A percentile compares a stretch with the other conserved stretches of the same genome.
phyloP scores from a whole-genome alignment of 1,140 invertebrate genomes.

The Sipha flava region DNA sequence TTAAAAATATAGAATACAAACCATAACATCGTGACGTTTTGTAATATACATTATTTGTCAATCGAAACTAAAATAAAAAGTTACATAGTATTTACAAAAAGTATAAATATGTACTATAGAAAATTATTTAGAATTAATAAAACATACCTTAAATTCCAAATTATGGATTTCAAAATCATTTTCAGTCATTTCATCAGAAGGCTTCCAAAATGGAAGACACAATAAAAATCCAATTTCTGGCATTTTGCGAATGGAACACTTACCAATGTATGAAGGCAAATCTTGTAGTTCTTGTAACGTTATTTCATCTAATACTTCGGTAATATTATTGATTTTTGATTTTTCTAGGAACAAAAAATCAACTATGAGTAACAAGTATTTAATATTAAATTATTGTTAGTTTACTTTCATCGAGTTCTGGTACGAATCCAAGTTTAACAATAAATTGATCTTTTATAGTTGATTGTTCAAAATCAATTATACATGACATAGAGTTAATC shows the following conservation, averaged over 20 bases:
- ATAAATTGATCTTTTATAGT: not conserved
- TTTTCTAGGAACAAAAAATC: conserved; percentile 31
- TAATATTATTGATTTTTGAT: conserved; percentile 20
- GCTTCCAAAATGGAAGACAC: conserved; percentile 55
- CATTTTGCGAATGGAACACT: conserved; percentile 67
- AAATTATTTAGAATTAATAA: not conserved
- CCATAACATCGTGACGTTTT: conserved; percentile 20
- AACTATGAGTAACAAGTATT: not conserved
- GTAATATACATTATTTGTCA: conserved; percentile 7
- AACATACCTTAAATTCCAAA: conserved; percentile 54
- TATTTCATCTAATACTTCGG: conserved; percentile 26
- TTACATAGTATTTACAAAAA: not conserved
- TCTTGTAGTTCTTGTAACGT: conserved; percentile 51
- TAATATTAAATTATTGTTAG: not conserved
- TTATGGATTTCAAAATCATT: conserved; percentile 52
- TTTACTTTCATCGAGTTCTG: conserved; percentile 26
- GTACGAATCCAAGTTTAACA: conserved; percentile 14
- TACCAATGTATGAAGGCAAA: conserved; percentile 55
- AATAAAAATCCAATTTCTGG: conserved; percentile 73
- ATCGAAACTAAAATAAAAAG: conserved; percentile 13
- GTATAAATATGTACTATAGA: no score
- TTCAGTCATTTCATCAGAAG: conserved; percentile 44
- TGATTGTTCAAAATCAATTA: conserved; percentile 51
- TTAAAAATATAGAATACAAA: not conserved
- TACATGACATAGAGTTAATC: conserved; percentile 40